Conservation (phyloP, 2,888 invertebrate genomes). For the Dynastes maya region DNA sequence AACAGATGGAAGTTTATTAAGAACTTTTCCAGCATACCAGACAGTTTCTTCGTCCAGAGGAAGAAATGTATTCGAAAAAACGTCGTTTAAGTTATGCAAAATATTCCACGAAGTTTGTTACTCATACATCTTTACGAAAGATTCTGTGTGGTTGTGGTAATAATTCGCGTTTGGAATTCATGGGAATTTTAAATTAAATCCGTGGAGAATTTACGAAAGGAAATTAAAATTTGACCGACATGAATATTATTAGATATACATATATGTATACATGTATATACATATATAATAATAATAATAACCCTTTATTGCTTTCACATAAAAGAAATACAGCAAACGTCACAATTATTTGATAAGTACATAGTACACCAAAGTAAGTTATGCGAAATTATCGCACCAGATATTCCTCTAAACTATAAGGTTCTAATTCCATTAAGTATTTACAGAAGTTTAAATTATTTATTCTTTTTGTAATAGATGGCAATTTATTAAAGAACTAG, state of each 20-base stretch:
- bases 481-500: too few relatives aligned
- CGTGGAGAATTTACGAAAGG: neutral
- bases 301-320: too few relatives aligned
- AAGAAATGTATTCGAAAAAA: neutral
- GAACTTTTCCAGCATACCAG: constrained; percentile 24
- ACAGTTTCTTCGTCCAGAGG: neutral
- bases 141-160: neutral
- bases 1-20: constrained; percentile 39
- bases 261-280: too few relatives aligned
- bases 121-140: neutral
- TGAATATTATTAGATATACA: neutral
- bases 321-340: too few relatives aligned
- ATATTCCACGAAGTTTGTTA: constrained; percentile 33
- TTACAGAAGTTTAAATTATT: too few relatives aligned
- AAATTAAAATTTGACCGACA: constrained; percentile 13
- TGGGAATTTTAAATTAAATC: constrained; percentile 26
- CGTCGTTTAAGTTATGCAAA: constrained; percentile 29
- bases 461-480: too few relatives aligned
- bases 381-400: too few relatives aligned
- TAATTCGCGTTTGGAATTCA: constrained; percentile 19
- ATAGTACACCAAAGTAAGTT: too few relatives aligned
- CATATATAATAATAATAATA: too few relatives aligned
- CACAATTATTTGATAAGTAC: too few relatives aligned
- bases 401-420: too few relatives aligned
- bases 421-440: too few relatives aligned